These are phyloP conservation scores for Homalodisca vitripennis DNA, from an alignment of 1,140 invertebrate species.

Conservation along the genomic window DNA sequence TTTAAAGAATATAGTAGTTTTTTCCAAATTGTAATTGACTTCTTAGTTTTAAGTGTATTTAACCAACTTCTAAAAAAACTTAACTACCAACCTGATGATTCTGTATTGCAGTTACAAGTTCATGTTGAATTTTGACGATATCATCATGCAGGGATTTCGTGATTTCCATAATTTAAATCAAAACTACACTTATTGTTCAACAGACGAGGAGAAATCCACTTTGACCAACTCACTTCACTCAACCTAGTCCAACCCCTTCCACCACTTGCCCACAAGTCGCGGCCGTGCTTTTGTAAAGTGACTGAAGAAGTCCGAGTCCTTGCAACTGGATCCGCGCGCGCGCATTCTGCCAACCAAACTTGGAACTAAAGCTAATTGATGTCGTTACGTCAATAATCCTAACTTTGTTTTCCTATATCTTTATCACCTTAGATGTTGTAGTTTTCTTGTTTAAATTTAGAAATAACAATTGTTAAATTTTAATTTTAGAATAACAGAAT, in stretches of 20 bases:
- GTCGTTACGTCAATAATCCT: conserved; percentile 4
- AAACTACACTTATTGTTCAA: background rate
- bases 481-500: no score
- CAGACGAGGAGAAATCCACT: conserved; percentile 5
- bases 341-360: conserved; percentile 5
- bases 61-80: conserved; percentile 9
- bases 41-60: background rate
- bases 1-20: background rate
- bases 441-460: no score
- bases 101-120: conserved; percentile 1
- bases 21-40: background rate
- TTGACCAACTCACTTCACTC: background rate
- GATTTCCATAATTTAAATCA: background rate
- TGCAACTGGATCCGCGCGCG: conserved; percentile 14
- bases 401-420: no score
- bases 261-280: background rate
- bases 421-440: no score
- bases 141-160: background rate
- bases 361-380: conserved; percentile 14
- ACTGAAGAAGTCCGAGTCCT: no score
- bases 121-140: conserved; percentile 3
- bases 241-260: conserved; percentile 1
- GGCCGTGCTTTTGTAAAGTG: conserved; percentile 13
- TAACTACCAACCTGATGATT: conserved; percentile 15
- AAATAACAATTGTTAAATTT: no score